phyloP scores from a whole-genome alignment of 2,113 vertebrate species.

The Trogon surrucura region DNA sequence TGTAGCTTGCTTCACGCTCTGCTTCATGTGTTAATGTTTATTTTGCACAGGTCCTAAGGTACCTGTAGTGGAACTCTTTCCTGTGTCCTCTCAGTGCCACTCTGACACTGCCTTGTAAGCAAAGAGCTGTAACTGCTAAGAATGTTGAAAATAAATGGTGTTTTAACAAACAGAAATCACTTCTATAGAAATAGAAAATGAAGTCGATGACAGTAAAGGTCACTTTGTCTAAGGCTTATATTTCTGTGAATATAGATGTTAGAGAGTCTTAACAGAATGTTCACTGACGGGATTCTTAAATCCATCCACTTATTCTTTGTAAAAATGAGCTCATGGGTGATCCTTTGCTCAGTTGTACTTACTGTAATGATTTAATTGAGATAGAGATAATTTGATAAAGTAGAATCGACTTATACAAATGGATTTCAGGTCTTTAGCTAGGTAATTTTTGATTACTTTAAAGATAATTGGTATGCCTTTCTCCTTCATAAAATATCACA shows the following conservation, averaged over 20 bases:
- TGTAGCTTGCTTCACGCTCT: not conserved
- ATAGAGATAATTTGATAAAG: slow-evolving; percentile 26
- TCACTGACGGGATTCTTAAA: not conserved
- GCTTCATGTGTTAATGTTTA: not conserved
- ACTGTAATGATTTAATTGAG: slow-evolving; percentile 17
- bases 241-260: not conserved
- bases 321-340: slow-evolving; percentile 2
- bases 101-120: not conserved
- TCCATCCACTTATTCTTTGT: not conserved
- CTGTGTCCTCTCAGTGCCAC: not conserved
- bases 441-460: slow-evolving; percentile 13
- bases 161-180: not conserved
- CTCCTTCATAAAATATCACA: not conserved
- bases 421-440: not conserved
- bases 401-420: not conserved
- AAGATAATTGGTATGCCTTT: not conserved
- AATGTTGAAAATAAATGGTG: not conserved
- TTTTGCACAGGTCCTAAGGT: not conserved
- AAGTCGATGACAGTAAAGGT: not conserved
- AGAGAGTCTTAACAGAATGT: not conserved
- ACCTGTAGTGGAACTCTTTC: not conserved
- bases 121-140: not conserved
- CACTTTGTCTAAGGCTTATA: not conserved
- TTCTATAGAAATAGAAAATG: not conserved
- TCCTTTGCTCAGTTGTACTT: slow-evolving; percentile 15